Evolutionary conservation across 2,888 invertebrate genomes (phyloP).

Genomic region (Caenorhabditis sp.): DNA sequence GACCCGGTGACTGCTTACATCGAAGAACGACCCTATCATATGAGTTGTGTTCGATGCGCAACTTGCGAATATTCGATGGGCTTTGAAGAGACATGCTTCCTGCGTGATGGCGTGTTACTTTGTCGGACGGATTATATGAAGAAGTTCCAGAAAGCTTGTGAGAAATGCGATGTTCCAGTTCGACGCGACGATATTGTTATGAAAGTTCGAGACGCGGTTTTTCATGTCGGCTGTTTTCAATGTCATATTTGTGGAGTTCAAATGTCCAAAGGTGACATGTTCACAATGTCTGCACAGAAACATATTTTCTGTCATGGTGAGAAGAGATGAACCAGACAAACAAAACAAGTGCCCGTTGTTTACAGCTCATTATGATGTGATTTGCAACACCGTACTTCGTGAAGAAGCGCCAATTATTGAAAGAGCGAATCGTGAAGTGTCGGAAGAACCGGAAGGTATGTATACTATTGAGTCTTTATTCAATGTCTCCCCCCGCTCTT

Average conservation of each 20-base stretch:
- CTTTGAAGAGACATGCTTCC: conserved; percentile 29
- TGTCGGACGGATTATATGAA: conserved; percentile 35
- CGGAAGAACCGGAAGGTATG: conserved; percentile 31
- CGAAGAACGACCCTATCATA: conserved; percentile 23
- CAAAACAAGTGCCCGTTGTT: conserved; percentile 7
- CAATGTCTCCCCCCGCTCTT: too few relatives aligned
- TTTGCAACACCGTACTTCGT: conserved; percentile 20
- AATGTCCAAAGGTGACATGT: conserved; percentile 87
- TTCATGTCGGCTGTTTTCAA: conserved; percentile 88
- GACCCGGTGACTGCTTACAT: conserved; percentile 13
- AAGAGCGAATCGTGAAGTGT: neutral
- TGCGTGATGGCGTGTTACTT: conserved; percentile 21
- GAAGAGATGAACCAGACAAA: neutral
- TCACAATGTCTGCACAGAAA: conserved; percentile 83
- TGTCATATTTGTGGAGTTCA: conserved; percentile 83
- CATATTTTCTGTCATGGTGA: conserved; percentile 60
- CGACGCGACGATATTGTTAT: conserved; percentile 88
- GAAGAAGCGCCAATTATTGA: conserved; percentile 6
- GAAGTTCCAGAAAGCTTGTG: conserved; percentile 84
- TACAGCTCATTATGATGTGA: conserved; percentile 39
- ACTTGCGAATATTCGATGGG: conserved; percentile 22
- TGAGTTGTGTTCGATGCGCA: conserved; percentile 22
- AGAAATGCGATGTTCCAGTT: conserved; percentile 84
- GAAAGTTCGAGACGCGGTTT: conserved; percentile 86
- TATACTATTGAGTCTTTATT: neutral